Base-by-base conservation (phyloP, 2,888 invertebrate genomes). In the Protodeltote pygarga region DNA sequence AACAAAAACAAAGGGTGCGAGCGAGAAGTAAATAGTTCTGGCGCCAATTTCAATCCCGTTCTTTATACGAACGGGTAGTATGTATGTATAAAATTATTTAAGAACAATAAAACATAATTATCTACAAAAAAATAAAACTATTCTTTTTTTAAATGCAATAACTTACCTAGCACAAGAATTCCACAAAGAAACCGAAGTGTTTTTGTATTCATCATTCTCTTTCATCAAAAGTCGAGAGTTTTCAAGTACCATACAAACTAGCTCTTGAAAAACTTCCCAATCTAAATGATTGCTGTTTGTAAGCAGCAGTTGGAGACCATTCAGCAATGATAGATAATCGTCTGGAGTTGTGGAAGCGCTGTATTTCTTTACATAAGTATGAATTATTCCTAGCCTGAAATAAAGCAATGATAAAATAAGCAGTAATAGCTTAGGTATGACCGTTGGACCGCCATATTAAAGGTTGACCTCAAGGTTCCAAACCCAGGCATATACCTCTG, bases 91-190 rank as follows among this genome's bases (percentile, higher is more conserved):
- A n/a, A n/a, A n/a, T n/a, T n/a, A n/a, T n/a, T n/a, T n/a, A n/a
- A n/a, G n/a, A n/a, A n/a, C n/a, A n/a, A n/a, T n/a, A n/a, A n/a
- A n/a, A n/a, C n/a, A n/a, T n/a, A n/a, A n/a, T n/a, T n/a, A n/a
- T n/a, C n/a, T n/a, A n/a, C n/a, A n/a, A n/a, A n/a, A n/a, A n/a
- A n/a, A n/a, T n/a, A n/a, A 1, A 23, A 28, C 1, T 15, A 25
- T 31, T 29, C 10, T 24, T n/a, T n/a, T n/a, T n/a, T n/a, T n/a
- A n/a, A n/a, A n/a, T n/a, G n/a, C n/a, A n/a, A n/a, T n/a, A n/a
- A n/a, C 66, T 73, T 70, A 89, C 92, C 92, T 86, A 5, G 90
- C 80, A 71, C 86, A 87, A 4, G 83, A 77, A 66, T 85, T 90
- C 91, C 91, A 92, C 2, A 92, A 53, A 1, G 75, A 73, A 9